Evolutionary conservation across 2,113 vertebrate species (phyloP).

Genomic region (Sapajus apella): DNA sequence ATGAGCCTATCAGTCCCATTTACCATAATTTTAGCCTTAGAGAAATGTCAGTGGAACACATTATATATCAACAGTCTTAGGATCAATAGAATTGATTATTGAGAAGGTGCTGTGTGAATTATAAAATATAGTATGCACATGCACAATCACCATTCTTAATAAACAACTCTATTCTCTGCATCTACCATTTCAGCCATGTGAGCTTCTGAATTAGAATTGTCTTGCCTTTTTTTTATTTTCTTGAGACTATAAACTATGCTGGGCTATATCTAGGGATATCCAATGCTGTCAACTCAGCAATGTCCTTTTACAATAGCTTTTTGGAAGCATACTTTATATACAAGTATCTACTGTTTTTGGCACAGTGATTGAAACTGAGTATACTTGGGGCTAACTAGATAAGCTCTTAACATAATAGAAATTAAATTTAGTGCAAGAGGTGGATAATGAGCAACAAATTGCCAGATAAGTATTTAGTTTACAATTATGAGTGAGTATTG

Average conservation of each 20-base stretch:
- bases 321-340: not conserved
- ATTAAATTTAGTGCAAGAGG: not conserved
- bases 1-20: not conserved
- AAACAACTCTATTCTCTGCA: not conserved
- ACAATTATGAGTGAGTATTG: not conserved
- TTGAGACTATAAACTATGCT: not conserved
- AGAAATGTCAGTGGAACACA: not conserved
- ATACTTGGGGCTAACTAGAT: not conserved
- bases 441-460: not conserved
- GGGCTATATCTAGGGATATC: not conserved
- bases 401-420: not conserved
- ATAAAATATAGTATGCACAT: not conserved
- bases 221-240: not conserved
- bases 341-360: not conserved
- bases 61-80: not conserved
- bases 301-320: not conserved
- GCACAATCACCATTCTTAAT: not conserved
- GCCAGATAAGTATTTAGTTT: not conserved
- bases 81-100: not conserved
- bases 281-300: not conserved
- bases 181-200: not conserved
- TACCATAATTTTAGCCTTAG: not conserved
- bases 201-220: not conserved
- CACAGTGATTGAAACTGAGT: not conserved
- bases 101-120: not conserved